phyloP scores from a whole-genome alignment of 2,113 vertebrate genomes.

The Uropsilus gracilis region DNA sequence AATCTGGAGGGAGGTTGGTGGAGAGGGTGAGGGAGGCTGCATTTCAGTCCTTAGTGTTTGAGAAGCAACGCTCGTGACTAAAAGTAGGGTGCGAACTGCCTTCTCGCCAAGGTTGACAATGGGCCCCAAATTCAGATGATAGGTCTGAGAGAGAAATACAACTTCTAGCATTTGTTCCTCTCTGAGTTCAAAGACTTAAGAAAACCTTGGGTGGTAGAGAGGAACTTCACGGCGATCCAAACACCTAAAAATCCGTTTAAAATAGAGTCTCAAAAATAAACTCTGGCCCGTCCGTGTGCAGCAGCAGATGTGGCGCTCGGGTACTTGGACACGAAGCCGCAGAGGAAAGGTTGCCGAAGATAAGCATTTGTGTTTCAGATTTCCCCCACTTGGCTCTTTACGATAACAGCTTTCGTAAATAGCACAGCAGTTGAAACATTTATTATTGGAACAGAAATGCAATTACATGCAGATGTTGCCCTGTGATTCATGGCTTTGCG shows the following conservation, averaged over 20 bases:
- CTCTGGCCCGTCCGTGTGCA: constrained; percentile 22
- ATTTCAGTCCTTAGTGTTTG: constrained; percentile 57
- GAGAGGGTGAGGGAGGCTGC: not conserved
- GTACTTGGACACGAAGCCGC: constrained; percentile 38
- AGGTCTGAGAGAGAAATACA: constrained; percentile 10
- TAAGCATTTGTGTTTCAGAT: constrained; percentile 80
- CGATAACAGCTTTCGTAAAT: constrained; percentile 83
- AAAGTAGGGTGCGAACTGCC: constrained; percentile 47
- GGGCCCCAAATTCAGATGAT: constrained; percentile 39
- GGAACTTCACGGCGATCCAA: constrained; percentile 59
- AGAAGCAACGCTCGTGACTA: constrained; percentile 50
- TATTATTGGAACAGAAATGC: constrained; percentile 83
- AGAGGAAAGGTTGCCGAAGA: constrained; percentile 74
- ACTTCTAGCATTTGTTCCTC: constrained; percentile 55
- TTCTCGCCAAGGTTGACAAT: constrained; percentile 45
- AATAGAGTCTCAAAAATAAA: constrained; percentile 38
- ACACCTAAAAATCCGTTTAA: constrained; percentile 41
- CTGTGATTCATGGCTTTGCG: constrained; percentile 79
- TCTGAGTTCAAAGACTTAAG: constrained; percentile 59
- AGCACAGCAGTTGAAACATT: constrained; percentile 81
- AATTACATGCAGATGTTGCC: constrained; percentile 83
- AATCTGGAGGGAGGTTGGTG: not conserved
- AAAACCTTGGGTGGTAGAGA: constrained; percentile 45
- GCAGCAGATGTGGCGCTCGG: constrained; percentile 42
- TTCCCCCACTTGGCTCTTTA: constrained; percentile 78